Percentiles rank a stretch among this genome's conserved stretches.
These are phyloP conservation scores for Periparus ater DNA, from an alignment of 2,797 vertebrate species.

Conservation along the genomic window DNA sequence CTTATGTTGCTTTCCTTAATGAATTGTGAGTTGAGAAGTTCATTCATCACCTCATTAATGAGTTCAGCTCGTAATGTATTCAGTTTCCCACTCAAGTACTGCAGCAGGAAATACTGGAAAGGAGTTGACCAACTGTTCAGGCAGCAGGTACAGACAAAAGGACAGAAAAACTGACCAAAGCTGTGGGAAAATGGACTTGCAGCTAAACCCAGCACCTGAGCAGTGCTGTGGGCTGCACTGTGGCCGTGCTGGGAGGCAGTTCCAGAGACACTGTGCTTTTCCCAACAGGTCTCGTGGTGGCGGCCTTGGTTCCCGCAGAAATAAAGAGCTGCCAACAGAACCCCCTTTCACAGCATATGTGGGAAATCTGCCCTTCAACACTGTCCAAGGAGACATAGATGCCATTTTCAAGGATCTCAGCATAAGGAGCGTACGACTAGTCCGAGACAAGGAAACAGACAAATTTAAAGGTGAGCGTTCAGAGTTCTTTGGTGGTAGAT, in stretches of 20 bases:
- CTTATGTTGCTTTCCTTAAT: neutral
- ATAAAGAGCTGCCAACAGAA: slow-evolving; percentile 95
- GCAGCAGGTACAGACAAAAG: neutral
- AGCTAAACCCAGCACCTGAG: neutral
- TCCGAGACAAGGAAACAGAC: slow-evolving; percentile 98
- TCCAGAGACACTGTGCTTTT: neutral
- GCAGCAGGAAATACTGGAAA: neutral
- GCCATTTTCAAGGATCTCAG: slow-evolving; percentile 95
- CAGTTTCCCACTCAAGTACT: neutral
- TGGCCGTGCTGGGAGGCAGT: neutral
- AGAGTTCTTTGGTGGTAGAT: neutral
- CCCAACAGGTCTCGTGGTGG: slow-evolving; percentile 77
- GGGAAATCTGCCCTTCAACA: slow-evolving; percentile 96
- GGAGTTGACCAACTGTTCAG: neutral
- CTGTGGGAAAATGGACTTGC: neutral
- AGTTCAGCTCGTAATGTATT: neutral
- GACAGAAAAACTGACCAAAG: neutral
- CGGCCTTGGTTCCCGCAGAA: slow-evolving; percentile 85
- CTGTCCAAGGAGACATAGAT: slow-evolving; percentile 98
- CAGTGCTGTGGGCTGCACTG: rapidly evolving
- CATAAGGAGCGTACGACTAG: slow-evolving; percentile 92
- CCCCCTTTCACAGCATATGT: slow-evolving; percentile 97
- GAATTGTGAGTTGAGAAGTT: neutral
- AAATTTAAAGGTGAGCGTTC: slow-evolving; percentile 93
- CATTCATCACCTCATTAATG: neutral